Conservation (phyloP, 2,797 vertebrate species). For the Eulemur rubriventer region DNA sequence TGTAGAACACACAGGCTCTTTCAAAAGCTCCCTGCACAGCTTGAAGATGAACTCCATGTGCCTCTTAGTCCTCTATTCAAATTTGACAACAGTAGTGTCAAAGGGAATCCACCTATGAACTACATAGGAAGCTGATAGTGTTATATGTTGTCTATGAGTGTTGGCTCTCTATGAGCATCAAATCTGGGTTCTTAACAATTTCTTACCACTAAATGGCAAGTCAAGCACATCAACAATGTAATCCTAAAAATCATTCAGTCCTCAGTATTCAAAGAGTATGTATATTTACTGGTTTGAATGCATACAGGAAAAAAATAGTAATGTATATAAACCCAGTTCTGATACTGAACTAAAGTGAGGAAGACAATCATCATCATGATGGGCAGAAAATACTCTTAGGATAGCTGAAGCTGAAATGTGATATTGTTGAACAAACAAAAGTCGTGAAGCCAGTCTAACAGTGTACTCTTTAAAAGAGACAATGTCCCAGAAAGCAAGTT, state of each 20-base stretch:
- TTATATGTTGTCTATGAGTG: neutral
- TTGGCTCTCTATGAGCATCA: neutral
- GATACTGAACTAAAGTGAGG: neutral
- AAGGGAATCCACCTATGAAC: slow-evolving; percentile 40
- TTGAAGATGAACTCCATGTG: slow-evolving; percentile 59
- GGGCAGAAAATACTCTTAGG: neutral
- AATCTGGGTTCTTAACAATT: slow-evolving; percentile 12
- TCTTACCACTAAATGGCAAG: slow-evolving; percentile 49
- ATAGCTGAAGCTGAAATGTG: neutral
- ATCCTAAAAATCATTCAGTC: slow-evolving; percentile 11
- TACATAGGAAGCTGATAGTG: neutral
- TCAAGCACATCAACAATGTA: neutral
- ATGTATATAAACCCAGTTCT: slow-evolving; percentile 2
- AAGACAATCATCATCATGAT: neutral
- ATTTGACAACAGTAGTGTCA: slow-evolving; percentile 48
- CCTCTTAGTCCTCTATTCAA: slow-evolving; percentile 66
- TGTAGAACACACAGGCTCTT: slow-evolving; percentile 57
- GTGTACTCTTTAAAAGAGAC: slow-evolving; percentile 4
- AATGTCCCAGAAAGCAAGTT: slow-evolving; percentile 17
- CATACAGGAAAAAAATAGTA: neutral
- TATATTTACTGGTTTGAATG: neutral
- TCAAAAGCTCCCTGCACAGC: slow-evolving; percentile 24
- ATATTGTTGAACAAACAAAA: slow-evolving; percentile 36
- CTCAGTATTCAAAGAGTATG: neutral
- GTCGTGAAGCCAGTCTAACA: slow-evolving; percentile 17